A percentile compares a stretch with the other conserved stretches of the same genome.
Evolutionary conservation across 2,113 vertebrate species (phyloP).

Genomic region (Paratilapia polleni): DNA sequence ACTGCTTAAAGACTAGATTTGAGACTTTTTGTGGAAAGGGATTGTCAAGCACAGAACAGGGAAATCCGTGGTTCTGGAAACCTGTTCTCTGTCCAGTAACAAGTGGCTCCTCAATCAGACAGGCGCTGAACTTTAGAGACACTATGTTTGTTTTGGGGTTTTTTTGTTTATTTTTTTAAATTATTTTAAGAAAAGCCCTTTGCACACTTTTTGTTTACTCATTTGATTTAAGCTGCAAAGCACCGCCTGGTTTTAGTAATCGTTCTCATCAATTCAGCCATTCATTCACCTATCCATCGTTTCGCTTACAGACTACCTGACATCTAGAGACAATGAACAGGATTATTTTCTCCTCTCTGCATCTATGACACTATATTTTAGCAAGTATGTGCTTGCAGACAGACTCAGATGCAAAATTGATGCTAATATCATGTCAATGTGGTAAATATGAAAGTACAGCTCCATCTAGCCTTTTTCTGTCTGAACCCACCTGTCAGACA

Average conservation of each 20-base stretch:
- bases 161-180: not conserved
- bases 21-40: slow-evolving; percentile 46
- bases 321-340: not conserved
- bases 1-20: slow-evolving; percentile 46
- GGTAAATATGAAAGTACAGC: slow-evolving; percentile 5
- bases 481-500: no score
- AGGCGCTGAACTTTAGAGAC: slow-evolving; percentile 57
- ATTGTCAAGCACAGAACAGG: slow-evolving; percentile 57
- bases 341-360: slow-evolving; percentile 25
- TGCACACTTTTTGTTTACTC: slow-evolving; percentile 59
- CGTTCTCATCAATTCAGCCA: not conserved
- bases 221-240: slow-evolving; percentile 29
- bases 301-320: not conserved
- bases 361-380: slow-evolving; percentile 25
- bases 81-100: slow-evolving; percentile 43
- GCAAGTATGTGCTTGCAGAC: not conserved
- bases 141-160: slow-evolving; percentile 25
- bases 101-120: slow-evolving; percentile 59
- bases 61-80: slow-evolving; percentile 48
- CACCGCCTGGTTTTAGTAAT: slow-evolving; percentile 17
- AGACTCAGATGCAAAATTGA: not conserved
- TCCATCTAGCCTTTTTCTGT: not conserved
- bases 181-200: slow-evolving; percentile 31
- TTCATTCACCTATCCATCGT: not conserved
- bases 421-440: not conserved